Percentiles rank a stretch among this genome's conserved stretches.
Conservation (phyloP, 1,140 invertebrate genomes). For the Drosophila grimshawi region DNA sequence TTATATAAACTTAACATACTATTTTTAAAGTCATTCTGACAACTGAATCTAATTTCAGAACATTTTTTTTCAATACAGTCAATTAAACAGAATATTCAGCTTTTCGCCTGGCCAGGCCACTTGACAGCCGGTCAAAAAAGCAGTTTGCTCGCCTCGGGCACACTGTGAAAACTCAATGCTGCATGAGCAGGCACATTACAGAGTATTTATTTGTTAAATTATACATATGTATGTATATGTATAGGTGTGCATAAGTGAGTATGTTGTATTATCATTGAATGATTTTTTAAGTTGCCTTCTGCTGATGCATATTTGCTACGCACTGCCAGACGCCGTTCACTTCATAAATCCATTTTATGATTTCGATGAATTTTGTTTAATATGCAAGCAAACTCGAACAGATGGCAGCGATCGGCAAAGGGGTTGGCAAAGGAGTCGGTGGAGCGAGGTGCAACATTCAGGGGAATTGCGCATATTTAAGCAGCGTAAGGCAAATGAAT, state of each 20-base stretch:
- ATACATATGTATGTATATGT: not conserved
- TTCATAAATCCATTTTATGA: slow-evolving; percentile 77
- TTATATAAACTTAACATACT: too few relatives aligned
- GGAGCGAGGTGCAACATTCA: not conserved
- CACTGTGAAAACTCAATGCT: not conserved
- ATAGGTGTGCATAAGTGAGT: not conserved
- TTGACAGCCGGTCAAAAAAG: too few relatives aligned
- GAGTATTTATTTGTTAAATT: slow-evolving; percentile 17
- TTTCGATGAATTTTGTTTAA: slow-evolving; percentile 73
- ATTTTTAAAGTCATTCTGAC: too few relatives aligned
- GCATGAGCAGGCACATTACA: slow-evolving; percentile 4
- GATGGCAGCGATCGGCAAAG: slow-evolving; percentile 1
- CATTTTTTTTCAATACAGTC: not conserved
- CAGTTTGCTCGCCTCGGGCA: not conserved
- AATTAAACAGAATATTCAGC: not conserved
- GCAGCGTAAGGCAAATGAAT: slow-evolving; percentile 73
- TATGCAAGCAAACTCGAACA: slow-evolving; percentile 36
- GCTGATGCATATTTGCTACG: slow-evolving; percentile 33
- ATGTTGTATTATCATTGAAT: slow-evolving; percentile 26
- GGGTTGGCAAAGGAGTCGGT: not conserved
- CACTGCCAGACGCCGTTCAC: slow-evolving; percentile 24
- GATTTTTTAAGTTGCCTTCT: slow-evolving; percentile 46
- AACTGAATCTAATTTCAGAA: too few relatives aligned
- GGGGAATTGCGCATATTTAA: slow-evolving; percentile 69
- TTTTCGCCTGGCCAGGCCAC: not conserved